These are phyloP conservation scores for Dryococelus australis DNA, from an alignment of 2,888 invertebrate species.

Conservation along the genomic window DNA sequence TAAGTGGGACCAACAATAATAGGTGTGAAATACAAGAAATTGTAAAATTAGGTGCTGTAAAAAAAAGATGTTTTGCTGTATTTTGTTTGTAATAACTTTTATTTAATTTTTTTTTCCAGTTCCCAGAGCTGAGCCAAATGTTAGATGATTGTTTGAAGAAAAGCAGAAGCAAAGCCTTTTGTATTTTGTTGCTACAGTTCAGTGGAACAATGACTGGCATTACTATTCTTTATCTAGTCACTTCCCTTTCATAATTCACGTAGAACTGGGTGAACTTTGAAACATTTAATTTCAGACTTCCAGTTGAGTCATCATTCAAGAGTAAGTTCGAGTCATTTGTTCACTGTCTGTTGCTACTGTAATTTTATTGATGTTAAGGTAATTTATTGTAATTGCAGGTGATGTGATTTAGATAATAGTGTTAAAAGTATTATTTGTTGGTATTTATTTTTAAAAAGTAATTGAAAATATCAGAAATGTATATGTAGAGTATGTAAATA, in stretches of 20 bases:
- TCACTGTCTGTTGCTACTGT: neutral
- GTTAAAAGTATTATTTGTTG: neutral
- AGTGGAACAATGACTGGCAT: slow-evolving; percentile 42
- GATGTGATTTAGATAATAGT: neutral
- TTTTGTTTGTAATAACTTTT: too few species aligned
- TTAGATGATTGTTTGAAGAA: slow-evolving; percentile 41
- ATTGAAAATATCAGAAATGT: neutral
- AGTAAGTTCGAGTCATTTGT: neutral
- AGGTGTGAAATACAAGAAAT: too few species aligned
- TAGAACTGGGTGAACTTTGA: neutral
- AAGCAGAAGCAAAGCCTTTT: slow-evolving; percentile 33
- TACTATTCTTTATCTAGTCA: slow-evolving; percentile 40
- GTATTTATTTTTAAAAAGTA: neutral
- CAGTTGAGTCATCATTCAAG: neutral
- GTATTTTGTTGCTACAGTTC: slow-evolving; percentile 41
- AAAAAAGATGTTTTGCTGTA: too few species aligned
- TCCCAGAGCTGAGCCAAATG: slow-evolving; percentile 46
- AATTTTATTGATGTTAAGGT: neutral
- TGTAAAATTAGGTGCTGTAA: too few species aligned
- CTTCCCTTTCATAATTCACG: neutral
- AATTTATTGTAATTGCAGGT: neutral
- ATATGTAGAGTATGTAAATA: neutral
- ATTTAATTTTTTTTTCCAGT: slow-evolving; percentile 33
- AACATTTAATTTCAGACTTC: neutral
- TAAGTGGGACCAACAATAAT: too few species aligned